phyloP scores from a whole-genome alignment of 2,797 vertebrate genomes.

The Ambastaia sidthimunki region DNA sequence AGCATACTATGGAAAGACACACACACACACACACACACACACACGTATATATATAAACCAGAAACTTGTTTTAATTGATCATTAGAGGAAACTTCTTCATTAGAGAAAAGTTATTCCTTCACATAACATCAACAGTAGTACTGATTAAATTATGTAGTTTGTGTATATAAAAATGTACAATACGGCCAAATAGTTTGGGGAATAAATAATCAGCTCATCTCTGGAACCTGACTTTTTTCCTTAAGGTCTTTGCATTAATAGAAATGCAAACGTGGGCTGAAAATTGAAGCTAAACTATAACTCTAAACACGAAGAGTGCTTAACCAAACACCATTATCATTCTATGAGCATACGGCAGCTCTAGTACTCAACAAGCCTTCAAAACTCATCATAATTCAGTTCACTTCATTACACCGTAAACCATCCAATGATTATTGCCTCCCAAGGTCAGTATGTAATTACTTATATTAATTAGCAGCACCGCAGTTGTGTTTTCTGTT shows the following conservation, averaged over 20 bases:
- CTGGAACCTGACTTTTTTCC: not conserved
- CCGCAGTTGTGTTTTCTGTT: constrained; percentile 27
- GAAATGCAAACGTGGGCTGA: constrained; percentile 13
- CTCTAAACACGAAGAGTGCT: constrained; percentile 16
- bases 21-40: no score
- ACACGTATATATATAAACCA: no score
- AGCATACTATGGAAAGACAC: not conserved
- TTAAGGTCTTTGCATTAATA: not conserved
- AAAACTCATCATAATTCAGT: constrained; percentile 44
- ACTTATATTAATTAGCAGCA: constrained; percentile 42
- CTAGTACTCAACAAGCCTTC: constrained; percentile 44
- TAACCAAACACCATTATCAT: constrained; percentile 36
- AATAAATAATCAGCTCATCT: not conserved
- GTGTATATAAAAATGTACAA: no score
- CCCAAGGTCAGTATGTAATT: constrained; percentile 52
- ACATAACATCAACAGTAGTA: not conserved
- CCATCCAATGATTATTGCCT: constrained; percentile 39
- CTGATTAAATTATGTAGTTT: not conserved
- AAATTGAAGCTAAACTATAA: not conserved
- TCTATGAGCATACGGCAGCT: constrained; percentile 27
- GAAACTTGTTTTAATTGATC: no score
- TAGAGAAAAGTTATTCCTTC: no score
- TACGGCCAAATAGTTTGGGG: no score
- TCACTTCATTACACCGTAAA: constrained; percentile 50
- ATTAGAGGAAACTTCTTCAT: not conserved